Percentiles rank a stretch among this genome's conserved stretches.
Conservation (phyloP, 2,113 vertebrate species). For the Dryoscopus gambensis region DNA sequence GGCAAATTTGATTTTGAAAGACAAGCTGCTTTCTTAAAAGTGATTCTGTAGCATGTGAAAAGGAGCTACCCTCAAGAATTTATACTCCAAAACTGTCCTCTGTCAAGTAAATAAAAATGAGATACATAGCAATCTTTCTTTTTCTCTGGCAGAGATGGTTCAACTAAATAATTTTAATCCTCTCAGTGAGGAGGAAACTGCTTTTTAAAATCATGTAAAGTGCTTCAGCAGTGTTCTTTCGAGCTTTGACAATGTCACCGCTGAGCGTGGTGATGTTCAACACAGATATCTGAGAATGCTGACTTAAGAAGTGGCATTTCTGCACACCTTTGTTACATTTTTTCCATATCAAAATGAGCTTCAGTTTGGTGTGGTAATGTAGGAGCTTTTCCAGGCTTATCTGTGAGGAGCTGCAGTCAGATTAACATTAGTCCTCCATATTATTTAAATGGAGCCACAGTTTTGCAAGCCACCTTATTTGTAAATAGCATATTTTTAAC, state of each 20-base stretch:
- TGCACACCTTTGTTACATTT: background rate
- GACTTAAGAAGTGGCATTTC: background rate
- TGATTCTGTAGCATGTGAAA: background rate
- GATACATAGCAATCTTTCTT: background rate
- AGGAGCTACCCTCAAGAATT: background rate
- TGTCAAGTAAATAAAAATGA: slow-evolving; percentile 3
- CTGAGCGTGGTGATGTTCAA: background rate
- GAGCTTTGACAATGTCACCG: background rate
- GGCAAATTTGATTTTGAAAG: slow-evolving; percentile 12
- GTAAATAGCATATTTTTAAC: background rate
- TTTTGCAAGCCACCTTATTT: background rate
- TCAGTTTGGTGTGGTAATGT: background rate
- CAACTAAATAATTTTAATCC: slow-evolving; percentile 7
- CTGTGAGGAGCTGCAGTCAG: background rate
- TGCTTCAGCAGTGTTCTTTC: background rate
- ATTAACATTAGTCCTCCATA: background rate
- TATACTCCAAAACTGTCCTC: background rate
- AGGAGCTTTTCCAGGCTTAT: slow-evolving; percentile 20
- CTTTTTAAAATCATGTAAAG: slow-evolving; percentile 9
- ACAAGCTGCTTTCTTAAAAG: background rate
- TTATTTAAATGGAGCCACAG: background rate
- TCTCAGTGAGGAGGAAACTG: background rate
- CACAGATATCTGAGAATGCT: background rate
- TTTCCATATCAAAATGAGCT: background rate
- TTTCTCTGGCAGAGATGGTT: slow-evolving; percentile 18